These are phyloP conservation scores for Micromesistius poutassou DNA, from an alignment of 2,797 vertebrate species.

Conservation along the genomic window DNA sequence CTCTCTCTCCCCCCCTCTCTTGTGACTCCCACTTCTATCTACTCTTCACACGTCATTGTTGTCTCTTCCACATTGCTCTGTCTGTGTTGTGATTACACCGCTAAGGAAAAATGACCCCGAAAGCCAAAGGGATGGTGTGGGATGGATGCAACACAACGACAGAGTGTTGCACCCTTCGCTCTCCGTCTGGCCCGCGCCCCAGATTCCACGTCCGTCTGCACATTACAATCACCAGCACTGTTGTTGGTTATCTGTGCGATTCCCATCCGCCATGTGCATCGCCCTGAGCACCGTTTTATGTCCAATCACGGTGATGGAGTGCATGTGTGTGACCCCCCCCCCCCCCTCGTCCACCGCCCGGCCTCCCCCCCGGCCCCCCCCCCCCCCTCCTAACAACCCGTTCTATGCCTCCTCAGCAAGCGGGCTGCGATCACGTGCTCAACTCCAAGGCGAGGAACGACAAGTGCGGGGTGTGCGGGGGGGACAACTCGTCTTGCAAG, in stretches of 20 bases:
- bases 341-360: background rate
- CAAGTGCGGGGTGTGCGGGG: slow-evolving; percentile 94
- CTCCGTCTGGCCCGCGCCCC: background rate
- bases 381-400: background rate
- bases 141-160: background rate
- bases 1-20: too few species aligned
- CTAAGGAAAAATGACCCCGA: background rate
- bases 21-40: too few species aligned
- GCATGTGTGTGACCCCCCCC: background rate
- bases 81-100: background rate
- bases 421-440: slow-evolving; percentile 92
- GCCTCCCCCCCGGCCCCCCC: background rate
- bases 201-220: background rate
- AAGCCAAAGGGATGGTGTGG: background rate
- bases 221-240: background rate
- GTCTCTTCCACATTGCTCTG: background rate
- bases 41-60: too few species aligned
- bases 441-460: slow-evolving; percentile 94
- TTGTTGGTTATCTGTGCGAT: too few species aligned
- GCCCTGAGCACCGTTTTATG: too few species aligned
- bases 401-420: slow-evolving; percentile 79
- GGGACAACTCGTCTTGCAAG: slow-evolving; percentile 93
- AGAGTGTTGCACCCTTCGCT: background rate
- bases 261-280: too few species aligned
- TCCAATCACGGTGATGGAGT: background rate